Evolutionary conservation across 2,888 invertebrate genomes (phyloP), one percentile per base, ranked within the genome.

Genomic region (Tanytarsus gracilentus): DNA sequence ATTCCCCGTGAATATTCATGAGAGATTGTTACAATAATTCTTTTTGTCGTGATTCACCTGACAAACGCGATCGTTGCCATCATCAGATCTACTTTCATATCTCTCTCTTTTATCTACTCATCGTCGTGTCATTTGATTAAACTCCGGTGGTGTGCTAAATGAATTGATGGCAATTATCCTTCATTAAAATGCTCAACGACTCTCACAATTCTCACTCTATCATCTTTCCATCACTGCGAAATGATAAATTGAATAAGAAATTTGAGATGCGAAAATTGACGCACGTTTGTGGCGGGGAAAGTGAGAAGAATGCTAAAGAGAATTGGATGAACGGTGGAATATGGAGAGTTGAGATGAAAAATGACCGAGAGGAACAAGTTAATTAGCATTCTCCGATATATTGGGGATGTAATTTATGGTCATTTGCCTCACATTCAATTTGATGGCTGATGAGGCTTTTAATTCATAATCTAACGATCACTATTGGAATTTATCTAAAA

Each of bases 331-430:
- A 44, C 21, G 44, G n/a, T n/a, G n/a, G n/a, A n/a, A n/a, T n/a
- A n/a, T n/a, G n/a, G n/a, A n/a, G n/a, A n/a, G n/a, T n/a, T n/a
- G n/a, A n/a, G n/a, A n/a, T n/a, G n/a, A n/a, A n/a, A n/a, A 44
- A 44, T 44, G 44, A 44, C 44, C 44, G n/a, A n/a, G n/a, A 44
- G 44, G 23, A 21, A 44, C 44, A 44, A 44, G 44, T 44, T 44
- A 44, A 44, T 44, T 44, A 44, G 11, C 44, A 44, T 44, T 44
- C 44, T 23, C 21, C 23, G 44, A 44, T 23, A 44, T n/a, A 36
- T 36, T 44, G 18, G 44, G 44, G 44, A 44, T 44, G 44, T 44
- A 44, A 44, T 44, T 18, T 44, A 44, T 44, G 44, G 23, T 44
- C 44, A 44, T 44, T 44, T 44, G n/a, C n/a, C n/a, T n/a, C n/a